Base-by-base conservation (phyloP, 2,888 invertebrate genomes). In the Hemistola chrysoprasaria region DNA sequence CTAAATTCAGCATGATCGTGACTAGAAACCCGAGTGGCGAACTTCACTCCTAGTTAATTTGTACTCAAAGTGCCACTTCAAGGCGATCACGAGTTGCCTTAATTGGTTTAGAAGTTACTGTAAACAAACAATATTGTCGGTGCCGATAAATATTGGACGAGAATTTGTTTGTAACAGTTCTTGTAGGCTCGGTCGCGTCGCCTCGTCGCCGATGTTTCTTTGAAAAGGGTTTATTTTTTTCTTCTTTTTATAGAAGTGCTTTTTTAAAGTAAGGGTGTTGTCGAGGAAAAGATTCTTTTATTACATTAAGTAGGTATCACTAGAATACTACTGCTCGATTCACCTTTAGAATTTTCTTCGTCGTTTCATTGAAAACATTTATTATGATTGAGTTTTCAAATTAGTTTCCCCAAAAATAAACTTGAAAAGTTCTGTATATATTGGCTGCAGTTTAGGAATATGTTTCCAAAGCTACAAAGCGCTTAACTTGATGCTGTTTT, bases 1-100 rank as follows among this genome's bases (percentile, higher is more conserved):
- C 80, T 78, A 73, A 78, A 82, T 80, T 80, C 79, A 69, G 74
- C 66, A 68, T 59, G 70, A 63, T 66, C 82, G 82, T 82, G 82
- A 80, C 78, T 66, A 40, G 79, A 73, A 77, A 60, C 50, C 54
- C 60, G 65, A 78, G 71, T 58, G 59, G 50, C 53, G 62, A 67
- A 65, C 69, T 71, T 68, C 52, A 59, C 54, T 65, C 66, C 60
- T 60, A 71, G 71, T 73, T 79, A 78, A 77, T 77, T 78, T 76
- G 72, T 71, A 68, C 68, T 61, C 63, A 69, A 73, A 75, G 68
- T 74, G 71, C 70, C 65, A 65, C 70, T 71, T 65, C 62, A 64
- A 70, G 71, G 70, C 65, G 65, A 68, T 73, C 70, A 66, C 64
- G 63, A 64, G 61, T 70, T 61, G 56, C 57, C 63, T 65, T 76